Evolutionary conservation across 2,797 vertebrate species (phyloP), one percentile per base, ranked within the genome.

Genomic region (Alosa sapidissima): DNA sequence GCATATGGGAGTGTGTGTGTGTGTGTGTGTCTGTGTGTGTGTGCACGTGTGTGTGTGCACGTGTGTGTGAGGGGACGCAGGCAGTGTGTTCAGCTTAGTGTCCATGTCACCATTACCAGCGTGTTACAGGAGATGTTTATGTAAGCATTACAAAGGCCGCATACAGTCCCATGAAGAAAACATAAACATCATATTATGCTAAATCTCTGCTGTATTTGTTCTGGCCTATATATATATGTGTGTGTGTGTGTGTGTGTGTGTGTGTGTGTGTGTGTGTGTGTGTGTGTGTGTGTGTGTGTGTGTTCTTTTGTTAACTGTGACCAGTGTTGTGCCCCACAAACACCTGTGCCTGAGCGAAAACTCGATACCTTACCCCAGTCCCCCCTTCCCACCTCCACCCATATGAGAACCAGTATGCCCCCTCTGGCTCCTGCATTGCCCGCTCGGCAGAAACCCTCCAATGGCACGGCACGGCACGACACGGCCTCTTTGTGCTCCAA

Each of bases 41-140:
- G 65, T 36, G 65, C 11, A n/a, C 28, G n/a, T 65, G 24, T 19
- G 68, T 68, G 24, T 36, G 65, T 68, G 72, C 19, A 41, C 21
- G 72, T 45, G 62, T 11, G 36, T 4, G 36, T 45, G 24, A 36
- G 16, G 16, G 16, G 41, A 19, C 41, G 2, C 36, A 41, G 36
- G 9, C 16, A 21, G 72, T 45, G 72, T 19, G 36, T 21, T 21
- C 36, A 78, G 72, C 72, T 78, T 45, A 47, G 72, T 78, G 72
- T 78, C 36, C 72, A 78, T 78, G 72, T 78, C 72, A 78, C 72
- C 72, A 47, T 78, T 78, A 78, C 36, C 36, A 19, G 72, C 1
- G 41, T 78, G 72, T 78, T 78, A 19, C 72, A 16, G 72, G 72
- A 78, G 72, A 78, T 78, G 72, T 78, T 78, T 78, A 78, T 45